phyloP scores from a whole-genome alignment of 2,888 invertebrate genomes.

The Tachina grossa region DNA sequence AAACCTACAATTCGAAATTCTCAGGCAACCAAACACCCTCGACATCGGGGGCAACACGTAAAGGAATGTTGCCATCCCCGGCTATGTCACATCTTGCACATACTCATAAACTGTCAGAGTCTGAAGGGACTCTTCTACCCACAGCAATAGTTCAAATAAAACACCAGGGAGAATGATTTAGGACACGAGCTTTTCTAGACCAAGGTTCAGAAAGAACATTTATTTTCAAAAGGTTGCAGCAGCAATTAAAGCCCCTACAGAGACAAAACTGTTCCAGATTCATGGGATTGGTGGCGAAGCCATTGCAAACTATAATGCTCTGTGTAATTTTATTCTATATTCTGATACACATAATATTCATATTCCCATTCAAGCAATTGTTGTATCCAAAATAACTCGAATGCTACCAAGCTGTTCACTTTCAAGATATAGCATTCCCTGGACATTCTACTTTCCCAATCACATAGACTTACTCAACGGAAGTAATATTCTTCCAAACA shows the following conservation, averaged over 20 bases:
- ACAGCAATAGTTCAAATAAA: slow-evolving; percentile 10
- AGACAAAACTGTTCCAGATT: neutral
- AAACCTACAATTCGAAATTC: too few relatives aligned
- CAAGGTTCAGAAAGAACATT: slow-evolving; percentile 32
- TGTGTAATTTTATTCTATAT: slow-evolving; percentile 3
- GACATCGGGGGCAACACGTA: too few relatives aligned
- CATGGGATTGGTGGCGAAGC: slow-evolving; percentile 12
- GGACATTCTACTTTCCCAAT: neutral
- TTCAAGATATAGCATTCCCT: neutral
- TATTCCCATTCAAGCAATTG: neutral
- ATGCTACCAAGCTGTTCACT: neutral
- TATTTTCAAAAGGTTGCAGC: slow-evolving; percentile 15
- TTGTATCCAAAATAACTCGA: slow-evolving; percentile 12
- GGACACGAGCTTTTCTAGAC: too few relatives aligned
- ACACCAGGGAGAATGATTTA: neutral
- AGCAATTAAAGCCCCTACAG: slow-evolving; percentile 2
- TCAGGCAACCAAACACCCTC: too few relatives aligned
- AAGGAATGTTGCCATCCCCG: too few relatives aligned
- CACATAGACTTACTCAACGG: slow-evolving; percentile 32
- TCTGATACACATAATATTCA: neutral
- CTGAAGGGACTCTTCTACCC: neutral
- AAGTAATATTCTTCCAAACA: slow-evolving; percentile 16
- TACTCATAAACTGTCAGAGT: neutral
- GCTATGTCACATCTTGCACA: neutral
- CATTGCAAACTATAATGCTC: neutral